Base-by-base conservation (phyloP, 2,113 vertebrate genomes). In the Pangasianodon hypophthalmus region DNA sequence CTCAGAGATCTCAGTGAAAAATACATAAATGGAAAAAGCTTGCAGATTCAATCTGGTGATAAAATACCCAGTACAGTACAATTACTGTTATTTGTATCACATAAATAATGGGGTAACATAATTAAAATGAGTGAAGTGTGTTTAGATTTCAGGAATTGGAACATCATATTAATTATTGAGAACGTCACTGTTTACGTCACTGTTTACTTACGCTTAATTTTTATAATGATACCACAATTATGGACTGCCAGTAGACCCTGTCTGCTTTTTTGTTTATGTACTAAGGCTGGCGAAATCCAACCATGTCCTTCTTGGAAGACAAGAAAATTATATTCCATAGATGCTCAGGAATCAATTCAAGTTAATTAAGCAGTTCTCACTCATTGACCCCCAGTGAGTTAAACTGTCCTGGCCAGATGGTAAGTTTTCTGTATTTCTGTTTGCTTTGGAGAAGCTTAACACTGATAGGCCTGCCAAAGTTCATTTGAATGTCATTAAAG, bases 401-500 rank as follows among this genome's bases (percentile, higher is more conserved):
- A 73, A 91, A 89, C 82, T 88, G 91, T 91, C 93, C 71, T 6
- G 71, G 75, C 77, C 94, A 96, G 96, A 96, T 96, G 96, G 95
- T 93, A 89, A 89, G 94, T 91, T 94, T 93, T 94, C 92, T 90
- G 93, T 95, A 93, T 95, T n/a, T n/a, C n/a, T n/a, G n/a, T n/a
- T n/a, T n/a, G n/a, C 92, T 90, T 84, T 89, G 88, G 93, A 89
- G 91, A 94, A 94, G 93, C 93, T 92, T 89, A 29, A 64, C 87
- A 88, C 92, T 93, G 92, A 93, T 86, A 93, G 94, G 92, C 92
- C 94, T 94, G 94, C 93, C 93, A 89, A 84, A 92, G 93, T 94
- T 96, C 96, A 96, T 96, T 96, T 95, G 93, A 96, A 96, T 95
- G 95, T 96, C 95, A 96, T 96, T 96, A 96, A 94, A 95, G 93